A percentile compares a stretch with the other conserved stretches of the same genome.
These are phyloP conservation scores for Schizaphis graminum DNA, from an alignment of 2,888 invertebrate genomes.

Conservation along the genomic window DNA sequence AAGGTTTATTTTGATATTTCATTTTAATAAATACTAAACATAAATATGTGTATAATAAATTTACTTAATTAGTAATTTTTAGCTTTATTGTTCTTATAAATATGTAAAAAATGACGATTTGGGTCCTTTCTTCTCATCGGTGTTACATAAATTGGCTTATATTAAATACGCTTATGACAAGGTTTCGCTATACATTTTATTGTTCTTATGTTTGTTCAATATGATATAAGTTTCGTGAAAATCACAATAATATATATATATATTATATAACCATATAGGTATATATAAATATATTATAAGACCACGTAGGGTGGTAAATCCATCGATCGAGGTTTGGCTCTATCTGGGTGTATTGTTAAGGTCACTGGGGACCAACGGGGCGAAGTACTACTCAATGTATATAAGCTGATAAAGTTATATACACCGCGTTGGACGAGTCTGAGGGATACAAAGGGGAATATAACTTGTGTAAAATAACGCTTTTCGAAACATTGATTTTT, in stretches of 20 bases:
- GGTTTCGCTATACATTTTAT: neutral
- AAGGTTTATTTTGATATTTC: neutral
- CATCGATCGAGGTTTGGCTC: constrained; percentile 6
- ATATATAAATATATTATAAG: neutral
- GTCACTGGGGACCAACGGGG: constrained; percentile 17
- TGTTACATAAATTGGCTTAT: neutral
- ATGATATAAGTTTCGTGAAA: neutral
- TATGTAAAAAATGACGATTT: neutral
- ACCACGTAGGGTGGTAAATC: constrained; percentile 26
- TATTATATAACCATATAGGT: too few species aligned
- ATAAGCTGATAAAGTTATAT: constrained; percentile 17
- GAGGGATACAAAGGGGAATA: constrained; percentile 20
- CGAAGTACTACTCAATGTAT: neutral
- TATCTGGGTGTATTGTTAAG: constrained; percentile 1
- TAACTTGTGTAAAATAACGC: constrained; percentile 36
- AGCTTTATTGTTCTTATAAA: neutral
- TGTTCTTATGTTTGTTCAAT: neutral
- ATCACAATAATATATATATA: neutral
- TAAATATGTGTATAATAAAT: neutral
- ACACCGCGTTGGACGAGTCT: neutral
- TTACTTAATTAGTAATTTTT: neutral
- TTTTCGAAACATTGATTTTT: constrained; percentile 60
- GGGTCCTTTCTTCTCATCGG: neutral
- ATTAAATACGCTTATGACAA: neutral
- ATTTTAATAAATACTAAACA: neutral